Conservation (phyloP, 2,113 vertebrate genomes). For the Apistogramma diplotaenia region DNA sequence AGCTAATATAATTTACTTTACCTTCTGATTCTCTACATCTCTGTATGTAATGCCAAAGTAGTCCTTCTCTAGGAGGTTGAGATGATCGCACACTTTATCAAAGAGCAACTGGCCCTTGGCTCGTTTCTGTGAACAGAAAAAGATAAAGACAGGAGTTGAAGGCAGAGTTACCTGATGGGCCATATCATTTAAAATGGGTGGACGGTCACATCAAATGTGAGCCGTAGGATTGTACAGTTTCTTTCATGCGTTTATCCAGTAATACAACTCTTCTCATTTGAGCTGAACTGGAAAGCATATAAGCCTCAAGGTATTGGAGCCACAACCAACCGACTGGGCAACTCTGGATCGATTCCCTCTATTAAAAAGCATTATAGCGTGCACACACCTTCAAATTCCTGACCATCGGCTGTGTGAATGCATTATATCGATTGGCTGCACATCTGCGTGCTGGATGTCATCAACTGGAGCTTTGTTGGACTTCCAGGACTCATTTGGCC, state of each 20-base stretch:
- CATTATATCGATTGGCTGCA: neutral
- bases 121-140: slow-evolving; percentile 82
- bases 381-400: slow-evolving; percentile 3
- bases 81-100: slow-evolving; percentile 94
- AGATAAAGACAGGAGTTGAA: neutral
- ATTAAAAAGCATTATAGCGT: neutral
- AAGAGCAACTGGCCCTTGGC: slow-evolving; percentile 89
- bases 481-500: neutral
- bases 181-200: neutral
- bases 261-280: neutral
- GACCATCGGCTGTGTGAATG: neutral
- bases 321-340: neutral
- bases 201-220: neutral
- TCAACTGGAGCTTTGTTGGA: neutral
- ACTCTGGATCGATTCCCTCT: neutral
- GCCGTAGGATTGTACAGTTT: neutral
- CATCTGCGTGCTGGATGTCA: neutral
- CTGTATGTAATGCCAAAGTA: slow-evolving; percentile 93
- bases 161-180: neutral
- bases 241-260: neutral
- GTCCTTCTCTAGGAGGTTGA: slow-evolving; percentile 96
- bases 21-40: slow-evolving; percentile 96
- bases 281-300: neutral
- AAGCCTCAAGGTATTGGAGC: neutral
- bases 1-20: slow-evolving; percentile 34